A percentile compares a stretch with the other conserved stretches of the same genome.
phyloP scores from a whole-genome alignment of 2,113 vertebrate species.

The Sinocyclocheilus anophthalmus region DNA sequence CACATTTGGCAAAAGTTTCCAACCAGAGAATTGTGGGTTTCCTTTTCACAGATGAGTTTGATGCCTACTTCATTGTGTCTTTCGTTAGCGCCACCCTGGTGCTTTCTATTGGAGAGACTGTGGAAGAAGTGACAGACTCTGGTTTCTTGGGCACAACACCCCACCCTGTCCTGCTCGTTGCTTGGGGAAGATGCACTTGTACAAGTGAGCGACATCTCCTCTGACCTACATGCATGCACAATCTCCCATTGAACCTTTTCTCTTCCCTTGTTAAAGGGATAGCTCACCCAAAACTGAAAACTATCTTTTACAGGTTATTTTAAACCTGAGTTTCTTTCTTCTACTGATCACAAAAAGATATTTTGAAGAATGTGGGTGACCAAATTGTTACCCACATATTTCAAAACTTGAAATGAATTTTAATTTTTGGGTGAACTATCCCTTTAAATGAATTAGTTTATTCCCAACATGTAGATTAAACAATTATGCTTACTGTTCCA shows the following conservation, averaged over 20 bases:
- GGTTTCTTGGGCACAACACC: slow-evolving; percentile 97
- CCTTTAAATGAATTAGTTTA: too few relatives aligned
- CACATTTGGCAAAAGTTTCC: background rate
- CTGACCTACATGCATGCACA: background rate
- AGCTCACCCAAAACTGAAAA: too few relatives aligned
- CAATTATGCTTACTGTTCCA: background rate
- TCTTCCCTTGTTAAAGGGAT: background rate
- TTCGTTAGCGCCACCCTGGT: slow-evolving; percentile 98
- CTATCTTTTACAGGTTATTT: too few relatives aligned
- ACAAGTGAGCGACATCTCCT: slow-evolving; percentile 77
- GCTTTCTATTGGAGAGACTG: slow-evolving; percentile 95
- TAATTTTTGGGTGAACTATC: too few relatives aligned
- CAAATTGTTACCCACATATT: too few relatives aligned
- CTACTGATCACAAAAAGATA: background rate
- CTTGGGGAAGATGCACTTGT: slow-evolving; percentile 96
- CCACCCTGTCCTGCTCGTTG: slow-evolving; percentile 95
- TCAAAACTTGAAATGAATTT: too few relatives aligned
- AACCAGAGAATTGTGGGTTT: background rate
- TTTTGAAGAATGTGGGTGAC: too few relatives aligned
- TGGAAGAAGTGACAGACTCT: slow-evolving; percentile 98
- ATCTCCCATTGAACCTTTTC: background rate
- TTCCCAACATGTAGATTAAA: background rate
- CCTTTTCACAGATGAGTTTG: slow-evolving; percentile 87
- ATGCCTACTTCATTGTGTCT: slow-evolving; percentile 98
- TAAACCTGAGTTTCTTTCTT: background rate